Base-by-base conservation (phyloP, 2,113 vertebrate genomes). In the Progne subis region DNA sequence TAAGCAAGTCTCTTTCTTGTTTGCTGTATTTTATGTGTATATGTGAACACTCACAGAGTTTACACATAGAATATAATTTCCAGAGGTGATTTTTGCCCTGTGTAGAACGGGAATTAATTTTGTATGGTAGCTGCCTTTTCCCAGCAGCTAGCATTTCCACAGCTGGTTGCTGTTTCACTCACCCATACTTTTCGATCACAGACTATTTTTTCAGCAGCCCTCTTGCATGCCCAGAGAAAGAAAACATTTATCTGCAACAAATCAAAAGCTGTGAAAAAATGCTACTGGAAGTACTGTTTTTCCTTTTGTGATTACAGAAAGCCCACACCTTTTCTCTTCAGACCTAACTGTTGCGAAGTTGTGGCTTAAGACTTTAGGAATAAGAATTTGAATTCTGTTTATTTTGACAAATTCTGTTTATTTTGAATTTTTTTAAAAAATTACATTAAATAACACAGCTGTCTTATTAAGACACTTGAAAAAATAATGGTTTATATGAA, bases 91-190 rank as follows among this genome's bases (percentile, higher is more conserved):
- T 96, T 96, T 94, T 80, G 29, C 64, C 56, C 52, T 59, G 19
- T 75, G 49, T 79, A 80, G 47, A 77, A 82, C 28, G 32, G 46
- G 18, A 85, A 93, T 83, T 82, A 91, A 88, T 85, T 95, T 95
- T 93, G 7, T 28, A 44, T 9, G 8, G 64, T 86, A 81, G 63
- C 44, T 92, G 71, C 90, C 56, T 96, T 88, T 93, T 68, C 79
- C 82, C 76, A 93, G 92, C 59, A 85, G 76, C 76, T 67, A 94
- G 17, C 50, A 86, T 90, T 95, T 95, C 90, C 64, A 78, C 75
- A 96, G 68, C 64, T 97, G 57, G 34, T 77, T 93, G 70, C 63
- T 80, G 55, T 87, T 88, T 90, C n/a, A 28, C 14, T 86, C 63
- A 79, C 47, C 24, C 67, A 26, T 77, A 74, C 55, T 70, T 88